Conservation (phyloP, 2,888 invertebrate species). For the Stegophylla sp. region DNA sequence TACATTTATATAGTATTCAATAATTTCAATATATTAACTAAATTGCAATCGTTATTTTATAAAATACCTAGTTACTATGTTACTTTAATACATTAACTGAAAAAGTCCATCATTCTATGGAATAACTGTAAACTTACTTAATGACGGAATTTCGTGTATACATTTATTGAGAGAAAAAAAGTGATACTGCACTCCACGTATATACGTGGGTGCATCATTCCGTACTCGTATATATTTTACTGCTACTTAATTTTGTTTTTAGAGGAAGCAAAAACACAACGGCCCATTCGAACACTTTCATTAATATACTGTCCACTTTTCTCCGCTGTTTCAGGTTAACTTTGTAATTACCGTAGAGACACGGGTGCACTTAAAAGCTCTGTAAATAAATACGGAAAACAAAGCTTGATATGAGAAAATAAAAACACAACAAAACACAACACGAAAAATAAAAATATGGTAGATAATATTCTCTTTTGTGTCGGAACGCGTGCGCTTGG, state of each 20-base stretch:
- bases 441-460: no score
- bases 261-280: neutral
- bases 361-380: constrained; percentile 1
- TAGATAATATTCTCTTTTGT: constrained; percentile 7
- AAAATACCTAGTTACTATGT: no score
- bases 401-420: neutral
- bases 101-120: no score
- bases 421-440: neutral
- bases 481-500: neutral
- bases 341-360: constrained; percentile 19
- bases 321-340: neutral
- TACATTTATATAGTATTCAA: no score
- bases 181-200: neutral
- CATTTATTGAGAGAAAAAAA: no score
- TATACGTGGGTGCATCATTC: no score
- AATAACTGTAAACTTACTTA: no score
- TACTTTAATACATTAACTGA: no score
- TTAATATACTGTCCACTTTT: constrained; percentile 7
- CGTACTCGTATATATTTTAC: no score
- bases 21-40: no score
- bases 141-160: no score
- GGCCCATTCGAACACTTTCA: constrained; percentile 4
- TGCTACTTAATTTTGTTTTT: neutral
- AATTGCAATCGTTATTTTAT: no score
- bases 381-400: constrained; percentile 22